These are phyloP conservation scores for Megathymus violae DNA, from an alignment of 1,140 invertebrate species.

Conservation along the genomic window DNA sequence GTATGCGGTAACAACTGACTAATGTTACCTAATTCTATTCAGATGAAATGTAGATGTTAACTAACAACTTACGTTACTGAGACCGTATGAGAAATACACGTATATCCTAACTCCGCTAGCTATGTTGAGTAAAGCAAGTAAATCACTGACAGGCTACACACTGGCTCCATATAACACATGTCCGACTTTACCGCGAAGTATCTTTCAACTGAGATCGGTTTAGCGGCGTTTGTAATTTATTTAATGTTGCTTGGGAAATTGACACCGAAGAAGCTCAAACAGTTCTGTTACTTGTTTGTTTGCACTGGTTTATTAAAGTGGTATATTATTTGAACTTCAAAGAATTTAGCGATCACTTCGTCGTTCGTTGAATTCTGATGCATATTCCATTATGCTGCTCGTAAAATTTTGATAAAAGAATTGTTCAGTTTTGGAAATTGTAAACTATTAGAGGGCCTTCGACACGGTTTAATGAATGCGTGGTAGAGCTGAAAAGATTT, in stretches of 20 bases:
- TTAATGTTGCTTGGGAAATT: neutral
- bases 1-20: neutral
- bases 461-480: too few relatives aligned
- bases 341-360: too few relatives aligned
- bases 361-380: too few relatives aligned
- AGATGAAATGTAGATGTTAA: conserved; percentile 8
- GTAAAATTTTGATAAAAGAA: too few relatives aligned
- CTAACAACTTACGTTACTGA: neutral
- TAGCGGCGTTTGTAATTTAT: neutral
- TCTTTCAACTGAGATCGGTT: neutral
- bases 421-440: too few relatives aligned
- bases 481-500: too few relatives aligned
- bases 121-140: conserved; percentile 14
- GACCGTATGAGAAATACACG: conserved; percentile 20
- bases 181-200: conserved; percentile 15
- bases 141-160: conserved; percentile 17
- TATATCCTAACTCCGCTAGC: conserved; percentile 22
- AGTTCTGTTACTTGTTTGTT: neutral
- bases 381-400: too few relatives aligned
- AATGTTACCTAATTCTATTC: neutral
- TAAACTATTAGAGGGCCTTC: too few relatives aligned
- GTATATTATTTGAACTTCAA: too few relatives aligned
- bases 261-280: neutral
- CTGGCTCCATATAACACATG: conserved; percentile 9
- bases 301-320: too few relatives aligned